phyloP scores from a whole-genome alignment of 2,797 vertebrate genomes.

The Gila robusta region DNA sequence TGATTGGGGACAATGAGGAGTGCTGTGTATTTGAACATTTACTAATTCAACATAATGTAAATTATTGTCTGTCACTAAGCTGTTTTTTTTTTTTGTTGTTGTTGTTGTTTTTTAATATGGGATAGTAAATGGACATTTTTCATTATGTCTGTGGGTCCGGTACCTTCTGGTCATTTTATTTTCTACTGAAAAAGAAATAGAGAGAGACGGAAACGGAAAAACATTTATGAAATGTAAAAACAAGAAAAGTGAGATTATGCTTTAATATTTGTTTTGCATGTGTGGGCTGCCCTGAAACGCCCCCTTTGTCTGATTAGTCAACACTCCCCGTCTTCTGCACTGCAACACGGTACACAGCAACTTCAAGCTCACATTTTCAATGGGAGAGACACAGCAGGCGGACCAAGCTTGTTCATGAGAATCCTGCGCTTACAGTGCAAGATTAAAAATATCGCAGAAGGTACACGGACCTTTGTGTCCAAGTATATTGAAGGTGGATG shows the following conservation, averaged over 20 bases:
- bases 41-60: conserved; percentile 26
- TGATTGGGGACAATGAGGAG: conserved; percentile 26
- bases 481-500: neutral
- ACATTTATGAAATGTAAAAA: neutral
- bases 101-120: neutral
- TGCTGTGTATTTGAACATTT: conserved; percentile 3
- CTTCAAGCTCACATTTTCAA: neutral
- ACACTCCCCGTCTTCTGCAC: neutral
- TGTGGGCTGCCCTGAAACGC: neutral
- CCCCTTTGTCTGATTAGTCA: neutral
- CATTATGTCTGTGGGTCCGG: neutral
- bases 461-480: neutral
- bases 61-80: conserved; percentile 27
- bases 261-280: neutral
- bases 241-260: neutral
- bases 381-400: neutral
- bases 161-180: neutral
- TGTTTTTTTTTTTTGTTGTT: neutral
- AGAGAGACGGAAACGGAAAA: neutral
- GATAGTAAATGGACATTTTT: neutral
- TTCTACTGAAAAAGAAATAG: neutral
- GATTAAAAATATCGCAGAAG: neutral
- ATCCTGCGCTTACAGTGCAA: neutral
- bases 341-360: neutral
- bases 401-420: neutral